Base-by-base conservation (phyloP, 1,140 invertebrate species). In the Trichogramma pretiosum region DNA sequence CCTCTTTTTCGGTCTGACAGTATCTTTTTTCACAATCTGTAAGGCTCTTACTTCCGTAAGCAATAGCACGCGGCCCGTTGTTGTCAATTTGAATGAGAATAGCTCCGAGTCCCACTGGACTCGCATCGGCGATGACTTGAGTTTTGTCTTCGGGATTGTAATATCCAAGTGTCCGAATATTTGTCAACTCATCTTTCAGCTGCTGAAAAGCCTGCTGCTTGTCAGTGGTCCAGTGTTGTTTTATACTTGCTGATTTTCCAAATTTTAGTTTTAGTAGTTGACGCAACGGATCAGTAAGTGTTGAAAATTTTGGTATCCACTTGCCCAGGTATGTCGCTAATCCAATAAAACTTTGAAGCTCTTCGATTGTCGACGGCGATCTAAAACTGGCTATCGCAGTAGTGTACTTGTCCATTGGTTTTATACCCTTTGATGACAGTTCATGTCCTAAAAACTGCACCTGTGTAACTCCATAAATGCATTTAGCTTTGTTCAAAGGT, bases 1-100 rank as follows among this genome's bases (percentile, higher is more conserved):
- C 56, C 53, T 74, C 70, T 46, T 65, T 62, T 47, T 74, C 70
- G n/a, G 63, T 68, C 48, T 72, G 64, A 5, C 55, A 70, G 48
- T 70, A 72, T 19, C 60, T 28, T 37, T 52, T 54, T 58, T 73
- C 61, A 18, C 26, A 41, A 11, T 42, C 47, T 3, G 50, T 44
- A 9, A 58, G 37, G 26, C 50, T 54, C 13, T 41, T 45, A 48
- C 53, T 58, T 0, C 23, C 56, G n/a, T 55, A 60, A 19, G 41
- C 19, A 9, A 58, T 53, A 9, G 45, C 32, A 35, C 35, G 17
- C 43, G 39, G 47, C 2, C 26, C 52, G 7, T 24, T 17, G 5
- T 8, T 11, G 14, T 34, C 23, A 14, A 46, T 45, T 46, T 61
- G 58, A 1, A 46, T 43, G 9, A 57, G 33, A 8, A 66, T 57